phyloP scores from a whole-genome alignment of 2,888 invertebrate genomes.

The Cryptosula pallasiana region DNA sequence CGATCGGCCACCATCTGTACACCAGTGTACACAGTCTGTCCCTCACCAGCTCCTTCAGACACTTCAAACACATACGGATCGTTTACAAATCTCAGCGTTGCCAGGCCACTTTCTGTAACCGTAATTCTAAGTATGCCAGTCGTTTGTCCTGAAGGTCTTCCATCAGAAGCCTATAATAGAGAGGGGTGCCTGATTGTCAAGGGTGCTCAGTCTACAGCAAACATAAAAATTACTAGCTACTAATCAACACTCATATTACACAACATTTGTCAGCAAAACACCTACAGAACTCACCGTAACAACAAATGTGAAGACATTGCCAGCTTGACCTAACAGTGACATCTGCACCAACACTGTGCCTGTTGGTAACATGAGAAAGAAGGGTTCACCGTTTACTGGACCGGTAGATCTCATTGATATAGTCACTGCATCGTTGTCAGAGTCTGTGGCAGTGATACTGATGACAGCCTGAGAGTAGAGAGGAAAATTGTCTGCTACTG shows the following conservation, averaged over 20 bases:
- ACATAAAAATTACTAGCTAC: no score
- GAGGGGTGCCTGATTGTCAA: no score
- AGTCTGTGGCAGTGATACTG: constrained; percentile 28
- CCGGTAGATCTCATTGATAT: not conserved
- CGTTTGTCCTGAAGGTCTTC: not conserved
- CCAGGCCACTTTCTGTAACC: not conserved
- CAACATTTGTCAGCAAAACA: no score
- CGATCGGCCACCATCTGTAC: not conserved
- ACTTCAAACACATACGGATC: not conserved
- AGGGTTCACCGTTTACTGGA: not conserved
- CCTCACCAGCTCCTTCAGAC: not conserved
- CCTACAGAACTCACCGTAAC: constrained; percentile 4
- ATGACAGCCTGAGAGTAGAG: not conserved
- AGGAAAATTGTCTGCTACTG: not conserved
- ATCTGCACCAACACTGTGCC: not conserved
- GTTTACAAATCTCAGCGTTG: not conserved
- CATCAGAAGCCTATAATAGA: not conserved
- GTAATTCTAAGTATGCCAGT: not conserved
- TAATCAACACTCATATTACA: no score
- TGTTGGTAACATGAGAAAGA: not conserved
- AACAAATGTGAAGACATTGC: not conserved
- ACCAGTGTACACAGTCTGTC: not conserved
- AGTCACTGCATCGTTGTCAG: constrained; percentile 27
- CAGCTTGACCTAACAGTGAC: not conserved
- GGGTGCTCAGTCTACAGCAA: no score